Base-by-base conservation (phyloP, 2,113 vertebrate genomes). In the Phocoena sinus region DNA sequence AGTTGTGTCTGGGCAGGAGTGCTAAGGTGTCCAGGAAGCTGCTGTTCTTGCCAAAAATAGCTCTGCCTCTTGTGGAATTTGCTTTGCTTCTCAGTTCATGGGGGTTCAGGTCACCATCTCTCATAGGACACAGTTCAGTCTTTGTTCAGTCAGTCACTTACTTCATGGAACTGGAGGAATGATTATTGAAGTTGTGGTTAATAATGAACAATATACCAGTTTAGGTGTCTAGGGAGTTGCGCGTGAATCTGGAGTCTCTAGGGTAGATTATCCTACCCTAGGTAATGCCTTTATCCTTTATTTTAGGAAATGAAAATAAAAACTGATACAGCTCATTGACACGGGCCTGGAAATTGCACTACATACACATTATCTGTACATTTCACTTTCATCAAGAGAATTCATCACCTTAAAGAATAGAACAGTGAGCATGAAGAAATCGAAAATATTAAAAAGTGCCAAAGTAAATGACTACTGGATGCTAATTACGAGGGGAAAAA, bases 141-240 rank as follows among this genome's bases (percentile, higher is more conserved):
- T 87, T 94, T 82, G 18, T 71, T 92, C 88, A 58, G 97, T 97
- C 73, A 97, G 56, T 92, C 62, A 93, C 97, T 97, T 97, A 96
- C 62, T 95, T 96, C 84, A 68, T 31, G 31, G 77, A 25, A 82
- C 47, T 85, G 50, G 73, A 96, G 38, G 47, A 94, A 97, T 96
- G 92, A 96, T 97, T 92, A 97, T 73, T 96, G 67, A 97, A 87
- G 47, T 74, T 28, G 41, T 89, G 44, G 97, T 97, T 97, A 98
- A 98, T 97, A 97, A 96, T 96, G 91, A 97, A 88, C 96, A 13
- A 93, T 62, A 93, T 65, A 62, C 7, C 13, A 92, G 86, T 82
- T 86, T 84, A 92, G 68, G 44, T 79, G 53, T 77, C 56, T 76
- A 58, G 12, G n/a, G 60, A 79, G 8, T 92, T 73, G 53, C 17